Conservation (phyloP, 30 jellyfish, hydroid and myxozoan genomes). For the Turritopsis rubra region DNA sequence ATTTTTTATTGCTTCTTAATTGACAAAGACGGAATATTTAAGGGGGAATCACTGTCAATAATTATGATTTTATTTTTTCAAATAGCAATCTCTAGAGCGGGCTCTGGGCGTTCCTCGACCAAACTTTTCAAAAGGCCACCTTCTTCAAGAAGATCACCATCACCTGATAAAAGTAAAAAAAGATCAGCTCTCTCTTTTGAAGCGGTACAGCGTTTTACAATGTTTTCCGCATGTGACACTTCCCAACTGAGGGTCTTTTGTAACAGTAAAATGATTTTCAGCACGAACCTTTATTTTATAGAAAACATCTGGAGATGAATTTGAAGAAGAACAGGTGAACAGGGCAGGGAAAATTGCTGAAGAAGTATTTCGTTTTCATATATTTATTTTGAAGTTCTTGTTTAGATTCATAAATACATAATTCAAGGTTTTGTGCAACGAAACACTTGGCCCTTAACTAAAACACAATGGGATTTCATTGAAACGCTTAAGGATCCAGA, state of each 20-base stretch:
- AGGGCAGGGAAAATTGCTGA: neutral
- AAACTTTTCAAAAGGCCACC: slow-evolving; percentile 26
- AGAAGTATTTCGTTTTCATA: neutral
- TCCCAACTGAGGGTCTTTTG: neutral
- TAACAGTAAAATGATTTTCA: neutral
- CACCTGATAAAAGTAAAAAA: slow-evolving; percentile 11
- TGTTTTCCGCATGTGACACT: neutral
- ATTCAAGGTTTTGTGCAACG: slow-evolving; percentile 71
- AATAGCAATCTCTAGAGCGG: slow-evolving; percentile 48
- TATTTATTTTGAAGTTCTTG: neutral
- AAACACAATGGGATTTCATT: slow-evolving; percentile 74
- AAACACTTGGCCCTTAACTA: slow-evolving; percentile 92
- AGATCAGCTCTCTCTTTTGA: neutral
- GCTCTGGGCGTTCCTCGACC: slow-evolving; percentile 70
- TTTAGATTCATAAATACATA: slow-evolving; percentile 69
- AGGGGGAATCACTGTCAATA: neutral
- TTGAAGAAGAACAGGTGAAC: slow-evolving; percentile 5
- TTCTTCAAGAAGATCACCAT: slow-evolving; percentile 16
- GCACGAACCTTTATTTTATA: neutral
- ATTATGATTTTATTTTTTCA: neutral
- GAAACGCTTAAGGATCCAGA: slow-evolving; percentile 5
- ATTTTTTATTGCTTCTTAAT: neutral
- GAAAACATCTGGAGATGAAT: neutral
- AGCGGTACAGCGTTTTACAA: neutral
- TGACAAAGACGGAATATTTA: neutral